Conservation (phyloP, 2,888 invertebrate species). For the Abrostola triplasia region DNA sequence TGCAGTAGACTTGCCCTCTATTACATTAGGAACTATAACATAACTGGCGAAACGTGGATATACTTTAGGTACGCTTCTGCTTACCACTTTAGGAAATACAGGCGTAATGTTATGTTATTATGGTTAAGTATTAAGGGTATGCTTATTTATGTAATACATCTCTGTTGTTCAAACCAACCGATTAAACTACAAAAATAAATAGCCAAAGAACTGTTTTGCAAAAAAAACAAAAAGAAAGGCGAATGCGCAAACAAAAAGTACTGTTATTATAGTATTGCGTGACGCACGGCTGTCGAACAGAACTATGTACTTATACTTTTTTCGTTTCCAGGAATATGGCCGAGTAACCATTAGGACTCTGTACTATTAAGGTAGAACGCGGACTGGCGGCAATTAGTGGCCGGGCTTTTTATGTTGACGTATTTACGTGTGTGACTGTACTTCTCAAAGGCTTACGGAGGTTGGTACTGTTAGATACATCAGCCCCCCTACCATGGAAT, state of each 20-base stretch:
- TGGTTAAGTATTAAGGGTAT: no score
- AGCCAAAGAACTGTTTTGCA: constrained; percentile 18
- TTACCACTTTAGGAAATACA: no score
- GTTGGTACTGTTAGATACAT: no score
- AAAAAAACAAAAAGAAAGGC: constrained; percentile 18
- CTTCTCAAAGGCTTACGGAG: no score
- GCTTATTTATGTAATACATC: no score
- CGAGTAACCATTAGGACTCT: not conserved
- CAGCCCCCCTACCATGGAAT: no score
- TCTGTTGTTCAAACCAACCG: constrained; percentile 2
- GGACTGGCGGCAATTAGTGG: not conserved
- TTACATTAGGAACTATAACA: no score
- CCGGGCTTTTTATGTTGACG: not conserved
- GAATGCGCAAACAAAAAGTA: constrained; percentile 39
- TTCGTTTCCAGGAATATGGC: constrained; percentile 19
- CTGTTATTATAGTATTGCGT: constrained; percentile 55
- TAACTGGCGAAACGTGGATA: no score
- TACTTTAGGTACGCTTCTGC: no score
- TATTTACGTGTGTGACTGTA: no score
- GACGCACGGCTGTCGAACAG: constrained; percentile 26
- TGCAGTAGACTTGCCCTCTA: no score
- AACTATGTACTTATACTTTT: constrained; percentile 18
- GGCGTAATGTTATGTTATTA: no score
- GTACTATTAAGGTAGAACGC: not conserved
- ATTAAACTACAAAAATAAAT: constrained; percentile 13